Evolutionary conservation across 1,140 invertebrate genomes (phyloP).

Genomic region (Papilio glaucus): DNA sequence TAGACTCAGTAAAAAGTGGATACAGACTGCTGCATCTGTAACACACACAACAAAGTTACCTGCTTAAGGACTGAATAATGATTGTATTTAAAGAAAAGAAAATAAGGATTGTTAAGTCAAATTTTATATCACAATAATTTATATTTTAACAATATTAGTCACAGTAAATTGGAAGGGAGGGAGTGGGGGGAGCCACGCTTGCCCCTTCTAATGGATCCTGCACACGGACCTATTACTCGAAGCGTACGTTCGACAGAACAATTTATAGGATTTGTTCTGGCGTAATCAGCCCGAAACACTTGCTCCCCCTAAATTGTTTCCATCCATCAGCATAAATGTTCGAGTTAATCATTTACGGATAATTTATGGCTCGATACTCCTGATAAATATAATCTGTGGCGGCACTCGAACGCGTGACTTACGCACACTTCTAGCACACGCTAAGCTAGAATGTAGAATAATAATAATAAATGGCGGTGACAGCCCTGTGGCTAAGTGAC

Average conservation of each 20-base stretch:
- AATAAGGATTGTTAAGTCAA: too few relatives aligned
- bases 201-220: neutral
- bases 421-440: too few relatives aligned
- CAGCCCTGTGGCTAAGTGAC: too few relatives aligned
- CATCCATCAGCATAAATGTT: constrained; percentile 16
- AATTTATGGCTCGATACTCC: constrained; percentile 7
- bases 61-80: too few relatives aligned
- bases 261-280: constrained; percentile 7
- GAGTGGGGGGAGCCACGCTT: neutral
- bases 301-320: constrained; percentile 14
- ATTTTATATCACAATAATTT: neutral
- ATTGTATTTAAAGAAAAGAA: too few relatives aligned
- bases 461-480: neutral
- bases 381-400: constrained; percentile 16
- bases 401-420: neutral
- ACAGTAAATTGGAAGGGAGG: neutral
- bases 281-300: constrained; percentile 15
- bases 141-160: neutral
- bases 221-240: neutral
- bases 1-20: too few relatives aligned
- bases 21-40: neutral
- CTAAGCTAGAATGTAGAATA: neutral
- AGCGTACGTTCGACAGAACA: constrained; percentile 5
- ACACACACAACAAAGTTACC: too few relatives aligned
- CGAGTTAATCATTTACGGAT: constrained; percentile 12